Percentiles rank a stretch among this genome's conserved stretches.
Conservation (phyloP, 1,140 invertebrate species). For the Monomorium pharaonis region DNA sequence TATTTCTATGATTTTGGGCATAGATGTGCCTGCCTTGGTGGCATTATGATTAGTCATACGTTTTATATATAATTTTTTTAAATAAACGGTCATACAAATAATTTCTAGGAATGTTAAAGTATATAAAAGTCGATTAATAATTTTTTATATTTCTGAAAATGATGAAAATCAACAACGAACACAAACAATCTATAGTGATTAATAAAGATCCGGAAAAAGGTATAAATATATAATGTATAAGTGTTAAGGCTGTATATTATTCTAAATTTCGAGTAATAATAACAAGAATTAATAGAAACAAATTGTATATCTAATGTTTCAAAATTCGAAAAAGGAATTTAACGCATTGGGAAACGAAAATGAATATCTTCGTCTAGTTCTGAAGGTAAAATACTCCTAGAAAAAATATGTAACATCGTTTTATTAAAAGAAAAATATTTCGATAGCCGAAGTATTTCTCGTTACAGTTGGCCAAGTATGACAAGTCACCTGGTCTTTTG, state of each 20-base stretch:
- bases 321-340: neutral
- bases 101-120: too few species aligned
- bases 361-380: neutral
- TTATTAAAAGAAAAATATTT: neutral
- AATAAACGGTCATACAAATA: too few species aligned
- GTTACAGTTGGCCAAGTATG: neutral
- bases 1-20: neutral
- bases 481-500: neutral
- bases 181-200: too few species aligned
- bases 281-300: neutral
- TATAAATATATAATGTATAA: too few species aligned
- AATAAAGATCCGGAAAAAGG: too few species aligned
- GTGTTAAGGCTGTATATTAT: neutral
- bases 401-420: neutral
- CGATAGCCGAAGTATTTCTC: neutral
- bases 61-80: too few species aligned
- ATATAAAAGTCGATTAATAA: too few species aligned
- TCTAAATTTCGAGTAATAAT: neutral
- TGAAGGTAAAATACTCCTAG: neutral
- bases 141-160: too few species aligned
- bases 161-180: too few species aligned
- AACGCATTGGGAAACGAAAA: neutral
- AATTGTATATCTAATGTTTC: neutral
- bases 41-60: too few species aligned
- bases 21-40: too few species aligned